Evolutionary conservation across 2,888 invertebrate species (phyloP).

Genomic region (Stenotaenia linearis): DNA sequence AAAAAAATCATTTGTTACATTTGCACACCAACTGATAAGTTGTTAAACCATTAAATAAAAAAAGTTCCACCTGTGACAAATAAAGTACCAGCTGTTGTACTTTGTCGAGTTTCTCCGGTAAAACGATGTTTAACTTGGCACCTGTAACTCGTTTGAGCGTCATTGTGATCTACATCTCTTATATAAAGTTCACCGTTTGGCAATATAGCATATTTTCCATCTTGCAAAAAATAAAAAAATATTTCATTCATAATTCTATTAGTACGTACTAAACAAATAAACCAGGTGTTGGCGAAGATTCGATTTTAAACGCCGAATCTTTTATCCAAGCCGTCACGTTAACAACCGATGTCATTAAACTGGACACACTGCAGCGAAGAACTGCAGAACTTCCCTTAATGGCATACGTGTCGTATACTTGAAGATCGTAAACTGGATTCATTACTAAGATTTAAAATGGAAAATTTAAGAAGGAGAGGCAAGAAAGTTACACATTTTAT

Average conservation of each 20-base stretch:
- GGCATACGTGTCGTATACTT: constrained; percentile 28
- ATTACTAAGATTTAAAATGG: neutral
- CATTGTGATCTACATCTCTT: neutral
- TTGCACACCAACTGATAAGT: neutral
- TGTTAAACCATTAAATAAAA: neutral
- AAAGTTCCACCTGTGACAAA: constrained; percentile 2
- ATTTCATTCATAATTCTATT: no score
- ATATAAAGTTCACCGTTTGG: constrained; percentile 20
- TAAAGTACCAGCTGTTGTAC: constrained; percentile 6
- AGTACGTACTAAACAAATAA: no score
- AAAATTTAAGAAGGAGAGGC: neutral
- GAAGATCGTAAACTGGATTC: constrained; percentile 28
- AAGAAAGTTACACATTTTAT: neutral
- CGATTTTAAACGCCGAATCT: constrained; percentile 30
- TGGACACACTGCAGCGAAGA: constrained; percentile 11
- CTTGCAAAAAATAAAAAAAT: neutral
- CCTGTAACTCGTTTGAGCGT: constrained; percentile 19
- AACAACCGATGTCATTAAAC: neutral
- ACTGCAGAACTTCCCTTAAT: constrained; percentile 22
- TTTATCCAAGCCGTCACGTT: constrained; percentile 21
- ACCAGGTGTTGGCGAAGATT: constrained; percentile 19
- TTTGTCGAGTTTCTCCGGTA: constrained; percentile 8
- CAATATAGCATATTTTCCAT: constrained; percentile 26
- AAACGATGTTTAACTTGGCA: constrained; percentile 24
- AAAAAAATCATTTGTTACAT: neutral